Conservation (phyloP, 2,888 invertebrate species). For the Allophyes oxyacanthae region DNA sequence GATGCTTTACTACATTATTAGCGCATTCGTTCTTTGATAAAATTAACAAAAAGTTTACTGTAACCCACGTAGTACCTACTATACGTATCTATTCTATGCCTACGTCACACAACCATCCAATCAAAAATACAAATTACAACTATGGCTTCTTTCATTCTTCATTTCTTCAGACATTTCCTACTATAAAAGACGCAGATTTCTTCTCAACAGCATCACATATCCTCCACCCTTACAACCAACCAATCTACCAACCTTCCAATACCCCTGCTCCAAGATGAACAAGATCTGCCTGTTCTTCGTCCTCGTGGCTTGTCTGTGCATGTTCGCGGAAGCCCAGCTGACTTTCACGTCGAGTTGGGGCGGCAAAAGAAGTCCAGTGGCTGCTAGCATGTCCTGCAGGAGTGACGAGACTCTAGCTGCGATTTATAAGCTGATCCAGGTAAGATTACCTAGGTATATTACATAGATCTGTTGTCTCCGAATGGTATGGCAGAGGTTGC, state of each 20-base stretch:
- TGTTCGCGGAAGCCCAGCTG: slow-evolving; percentile 80
- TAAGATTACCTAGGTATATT: slow-evolving; percentile 41
- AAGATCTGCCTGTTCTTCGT: slow-evolving; percentile 66
- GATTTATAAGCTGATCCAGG: slow-evolving; percentile 81
- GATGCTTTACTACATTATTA: too few species aligned
- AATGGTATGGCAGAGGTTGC: too few species aligned
- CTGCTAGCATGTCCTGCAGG: slow-evolving; percentile 71
- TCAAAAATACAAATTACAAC: slow-evolving; percentile 37
- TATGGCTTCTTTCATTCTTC: slow-evolving; percentile 63
- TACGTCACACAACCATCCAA: slow-evolving; percentile 4
- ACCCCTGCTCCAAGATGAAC: slow-evolving; percentile 63
- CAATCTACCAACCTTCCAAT: slow-evolving; percentile 11
- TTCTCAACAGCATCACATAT: slow-evolving; percentile 48
- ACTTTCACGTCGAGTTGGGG: slow-evolving; percentile 90
- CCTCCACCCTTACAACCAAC: slow-evolving; percentile 6
- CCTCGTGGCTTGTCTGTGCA: slow-evolving; percentile 69
- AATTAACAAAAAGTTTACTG: too few species aligned
- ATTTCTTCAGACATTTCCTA: slow-evolving; percentile 25
- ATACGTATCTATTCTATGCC: too few species aligned
- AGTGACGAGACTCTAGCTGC: slow-evolving; percentile 75
- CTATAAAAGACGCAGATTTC: slow-evolving; percentile 31
- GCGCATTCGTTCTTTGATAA: too few species aligned
- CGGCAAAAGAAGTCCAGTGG: slow-evolving; percentile 73
- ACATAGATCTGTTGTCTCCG: too few species aligned
- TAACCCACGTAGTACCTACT: too few species aligned